Evolutionary conservation across 1,140 invertebrate genomes (phyloP), one percentile per base, ranked within the genome.

Genomic region (Tetranychus urticae): DNA sequence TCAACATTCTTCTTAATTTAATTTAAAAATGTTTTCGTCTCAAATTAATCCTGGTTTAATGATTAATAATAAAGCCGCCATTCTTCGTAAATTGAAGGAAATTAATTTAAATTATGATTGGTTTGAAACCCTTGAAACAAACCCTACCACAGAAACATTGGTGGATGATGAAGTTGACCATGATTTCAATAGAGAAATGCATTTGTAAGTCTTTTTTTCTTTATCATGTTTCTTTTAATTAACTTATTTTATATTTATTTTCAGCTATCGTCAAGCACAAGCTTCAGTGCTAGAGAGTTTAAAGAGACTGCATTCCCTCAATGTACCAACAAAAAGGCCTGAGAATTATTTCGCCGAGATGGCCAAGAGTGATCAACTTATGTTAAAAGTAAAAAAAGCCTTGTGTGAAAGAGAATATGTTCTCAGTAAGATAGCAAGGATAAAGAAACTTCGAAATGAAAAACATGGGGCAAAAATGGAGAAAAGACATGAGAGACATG

Each of bases 261-360:
- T 5, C n/a, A 76, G 75, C 69, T 86, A 94, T 69, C 76, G 88
- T 61, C 90, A 94, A 75, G 92, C 90, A 3, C 90, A 97, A 69
- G 78, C 81, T 39, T 81, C 88, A 14, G 85, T 88, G 7, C 65
- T 90, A 2, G 81, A 86, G 66, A 85, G 80, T 2, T 77, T 96
- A 23, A 76, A 79, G 34, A 77, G 77, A 58, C 71, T 97, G 4
- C 81, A 87, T 56, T 78, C 81, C 63, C 68, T 89, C 3, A 80
- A 79, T 34, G 76, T 94, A 47, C 75, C 79, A 0, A 93, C 88
- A 1, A 83, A 80, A 69, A 77, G 87, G 61, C 94, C 94, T 0
- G 83, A 88, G 37, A 93, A 97, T 74, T 98, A 94, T 74, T 97
- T 94, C 76, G 94, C 93, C 1, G 86, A 98, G 78, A 98, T 98